phyloP scores from a whole-genome alignment of 2,797 vertebrate genomes.

The Pelodytes ibericus region DNA sequence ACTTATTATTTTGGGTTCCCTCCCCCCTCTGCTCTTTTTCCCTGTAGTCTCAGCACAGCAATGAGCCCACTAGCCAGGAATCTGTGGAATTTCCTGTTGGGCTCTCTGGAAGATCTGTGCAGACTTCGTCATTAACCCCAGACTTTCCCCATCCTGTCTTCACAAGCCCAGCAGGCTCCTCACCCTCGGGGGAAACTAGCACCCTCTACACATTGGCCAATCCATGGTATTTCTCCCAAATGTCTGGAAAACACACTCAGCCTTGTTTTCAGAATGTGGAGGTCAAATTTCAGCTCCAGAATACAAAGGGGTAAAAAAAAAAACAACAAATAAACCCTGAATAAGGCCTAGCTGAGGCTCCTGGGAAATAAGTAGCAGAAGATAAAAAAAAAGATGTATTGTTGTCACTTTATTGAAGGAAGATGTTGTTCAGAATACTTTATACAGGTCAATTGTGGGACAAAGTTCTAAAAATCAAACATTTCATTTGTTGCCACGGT shows the following conservation, averaged over 20 bases:
- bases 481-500: no score
- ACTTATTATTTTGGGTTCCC: slow-evolving; percentile 11
- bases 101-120: slow-evolving; percentile 61
- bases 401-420: no score
- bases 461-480: no score
- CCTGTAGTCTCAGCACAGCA: slow-evolving; percentile 67
- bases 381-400: no score
- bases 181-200: slow-evolving; percentile 14
- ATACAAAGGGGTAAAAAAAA: background rate
- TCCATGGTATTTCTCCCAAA: background rate
- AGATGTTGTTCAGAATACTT: no score
- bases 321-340: background rate
- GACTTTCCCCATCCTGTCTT: slow-evolving; percentile 39
- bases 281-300: slow-evolving; percentile 3
- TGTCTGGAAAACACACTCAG: background rate
- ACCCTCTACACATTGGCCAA: slow-evolving; percentile 14
- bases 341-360: background rate
- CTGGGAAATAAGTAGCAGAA: slow-evolving; percentile 23
- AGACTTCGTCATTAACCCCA: slow-evolving; percentile 58
- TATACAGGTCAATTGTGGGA: no score
- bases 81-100: slow-evolving; percentile 77
- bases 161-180: background rate
- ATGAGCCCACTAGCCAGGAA: slow-evolving; percentile 77
- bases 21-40: slow-evolving; percentile 52
- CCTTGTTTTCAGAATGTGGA: slow-evolving; percentile 7